A percentile compares a stretch with the other conserved stretches of the same genome.
These are phyloP conservation scores for Thripadectes ignobilis DNA, from an alignment of 2,797 vertebrate genomes.

Conservation along the genomic window DNA sequence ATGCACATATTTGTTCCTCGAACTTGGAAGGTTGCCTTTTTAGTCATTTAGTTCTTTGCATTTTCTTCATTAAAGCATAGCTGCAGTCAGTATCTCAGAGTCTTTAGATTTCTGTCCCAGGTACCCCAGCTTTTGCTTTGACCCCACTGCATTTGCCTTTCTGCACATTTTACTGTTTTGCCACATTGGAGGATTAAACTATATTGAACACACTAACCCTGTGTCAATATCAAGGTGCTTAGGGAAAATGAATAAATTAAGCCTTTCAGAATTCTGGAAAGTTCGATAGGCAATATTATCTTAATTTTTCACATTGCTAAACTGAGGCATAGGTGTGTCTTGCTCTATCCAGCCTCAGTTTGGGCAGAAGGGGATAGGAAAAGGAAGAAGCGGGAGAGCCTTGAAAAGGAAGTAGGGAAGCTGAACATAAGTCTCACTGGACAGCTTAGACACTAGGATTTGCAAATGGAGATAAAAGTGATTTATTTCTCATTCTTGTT, in stretches of 20 bases:
- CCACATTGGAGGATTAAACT: background rate
- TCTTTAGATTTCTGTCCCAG: background rate
- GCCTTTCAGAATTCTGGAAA: background rate
- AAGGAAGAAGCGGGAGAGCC: background rate
- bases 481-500: conserved; percentile 55
- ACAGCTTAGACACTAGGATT: conserved; percentile 19
- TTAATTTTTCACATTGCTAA: background rate
- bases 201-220: background rate
- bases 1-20: accelerated
- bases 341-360: background rate
- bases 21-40: background rate
- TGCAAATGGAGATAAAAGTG: conserved; percentile 57
- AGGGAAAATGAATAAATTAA: background rate
- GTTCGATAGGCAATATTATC: background rate
- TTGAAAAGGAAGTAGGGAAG: background rate
- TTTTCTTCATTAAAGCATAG: background rate
- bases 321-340: background rate
- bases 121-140: background rate
- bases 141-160: background rate
- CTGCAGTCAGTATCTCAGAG: background rate
- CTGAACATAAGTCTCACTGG: background rate
- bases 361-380: background rate
- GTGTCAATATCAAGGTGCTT: accelerated
- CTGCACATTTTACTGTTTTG: background rate
- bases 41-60: background rate